Base-by-base conservation (phyloP, 2,888 invertebrate genomes). In the Dermolepida albohirtum region DNA sequence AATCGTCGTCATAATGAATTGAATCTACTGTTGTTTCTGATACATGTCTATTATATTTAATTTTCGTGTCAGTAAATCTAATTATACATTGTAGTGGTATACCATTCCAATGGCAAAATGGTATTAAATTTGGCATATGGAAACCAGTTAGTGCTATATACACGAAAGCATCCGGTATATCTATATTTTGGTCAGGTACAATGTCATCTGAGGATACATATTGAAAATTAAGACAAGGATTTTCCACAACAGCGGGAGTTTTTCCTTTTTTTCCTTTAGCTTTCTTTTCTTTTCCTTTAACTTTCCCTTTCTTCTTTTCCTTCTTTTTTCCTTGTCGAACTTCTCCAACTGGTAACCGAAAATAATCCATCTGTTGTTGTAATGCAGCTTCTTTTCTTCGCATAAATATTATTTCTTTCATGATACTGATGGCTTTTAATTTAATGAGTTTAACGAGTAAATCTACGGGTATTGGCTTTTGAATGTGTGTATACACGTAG, bases 141-240 rank as follows among this genome's bases (percentile, higher is more conserved):
- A 69, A 69, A 27, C 66, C 69, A 17, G 62, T 40, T 54, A 69
- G 52, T 11, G 59, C 62, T 4, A 69, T 62, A 47, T 52, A 69
- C 8, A 69, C 29, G n/a, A 59, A 44, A 39, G 57, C 43, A 43
- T 27, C 12, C 5, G 59, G 39, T 29, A 69, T 69, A 29, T 54
- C 50, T 40, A 47, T 14, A 17, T 39, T 34, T 40, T 64, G 22
- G 39, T 49, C 55, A 40, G 55, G 43, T 5, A 12, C 10, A 27
- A 49, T 66, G 11, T 47, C 39, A 22, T 57, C 57, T 8, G n/a
- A 6, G 10, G 65, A 17, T 52, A 44, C 34, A 34, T 65, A 59
- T 22, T 59, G 27, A 47, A 44, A 49, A 50, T 50, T 47, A 5
- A 39, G 12, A 29, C 69, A 69, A 11, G 52, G 52, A 44, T 62